A percentile compares a stretch with the other conserved stretches of the same genome.
Evolutionary conservation across 2,113 vertebrate genomes (phyloP).

Genomic region (Furnarius figulus): DNA sequence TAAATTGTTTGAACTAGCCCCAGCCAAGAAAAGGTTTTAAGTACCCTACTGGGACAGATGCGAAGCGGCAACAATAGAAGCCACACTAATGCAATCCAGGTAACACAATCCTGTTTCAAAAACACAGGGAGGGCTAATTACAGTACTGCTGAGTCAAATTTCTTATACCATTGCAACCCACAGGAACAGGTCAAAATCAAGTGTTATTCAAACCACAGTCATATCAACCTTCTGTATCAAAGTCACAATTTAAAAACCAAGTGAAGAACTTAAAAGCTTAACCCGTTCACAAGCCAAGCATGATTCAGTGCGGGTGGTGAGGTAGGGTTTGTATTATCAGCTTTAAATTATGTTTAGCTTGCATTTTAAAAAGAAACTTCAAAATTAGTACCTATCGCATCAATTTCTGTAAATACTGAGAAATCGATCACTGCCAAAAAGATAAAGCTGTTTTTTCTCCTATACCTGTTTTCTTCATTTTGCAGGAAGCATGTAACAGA

Average conservation of each 20-base stretch:
- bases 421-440: not conserved
- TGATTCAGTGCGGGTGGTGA: constrained; percentile 37
- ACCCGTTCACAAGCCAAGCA: constrained; percentile 69
- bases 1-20: constrained; percentile 81
- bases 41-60: constrained; percentile 84
- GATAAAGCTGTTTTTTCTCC: not conserved
- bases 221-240: constrained; percentile 79
- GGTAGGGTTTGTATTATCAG: constrained; percentile 4
- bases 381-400: not conserved
- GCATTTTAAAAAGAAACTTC: constrained; percentile 17
- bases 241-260: constrained; percentile 80
- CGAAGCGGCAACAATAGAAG: constrained; percentile 81
- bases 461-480: not conserved
- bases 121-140: constrained; percentile 80
- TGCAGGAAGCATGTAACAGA: not conserved
- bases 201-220: constrained; percentile 84
- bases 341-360: constrained; percentile 5
- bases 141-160: constrained; percentile 83
- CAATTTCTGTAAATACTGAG: not conserved
- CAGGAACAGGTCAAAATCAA: constrained; percentile 84
- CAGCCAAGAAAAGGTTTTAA: constrained; percentile 81
- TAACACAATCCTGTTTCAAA: constrained; percentile 85
- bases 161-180: constrained; percentile 78
- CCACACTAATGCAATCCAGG: constrained; percentile 83
- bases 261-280: constrained; percentile 79